Evolutionary conservation across 2,888 invertebrate genomes (phyloP).

Genomic region (Thymelicus sylvestris): DNA sequence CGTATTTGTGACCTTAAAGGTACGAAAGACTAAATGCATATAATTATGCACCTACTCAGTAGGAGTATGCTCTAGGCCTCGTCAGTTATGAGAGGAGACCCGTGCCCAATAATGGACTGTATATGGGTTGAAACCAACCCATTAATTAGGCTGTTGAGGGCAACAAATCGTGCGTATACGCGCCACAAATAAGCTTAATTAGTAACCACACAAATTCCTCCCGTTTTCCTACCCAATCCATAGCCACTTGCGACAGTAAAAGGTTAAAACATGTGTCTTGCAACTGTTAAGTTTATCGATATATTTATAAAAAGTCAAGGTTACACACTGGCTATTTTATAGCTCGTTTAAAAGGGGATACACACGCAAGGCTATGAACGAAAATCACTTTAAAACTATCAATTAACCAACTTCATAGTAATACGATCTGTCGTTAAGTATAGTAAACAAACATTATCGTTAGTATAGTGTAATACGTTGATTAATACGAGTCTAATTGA

Average conservation of each 20-base stretch:
- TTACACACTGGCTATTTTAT: slow-evolving; percentile 22
- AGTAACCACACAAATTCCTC: background rate
- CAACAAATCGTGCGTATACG: background rate
- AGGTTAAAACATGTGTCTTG: background rate
- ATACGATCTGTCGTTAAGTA: slow-evolving; percentile 12
- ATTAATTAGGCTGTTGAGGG: background rate
- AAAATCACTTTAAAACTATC: slow-evolving; percentile 9
- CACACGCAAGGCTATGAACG: slow-evolving; percentile 17
- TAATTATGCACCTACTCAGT: no score
- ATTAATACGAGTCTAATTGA: slow-evolving; percentile 66
- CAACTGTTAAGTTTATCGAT: background rate
- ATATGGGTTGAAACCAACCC: no score
- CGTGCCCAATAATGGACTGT: no score
- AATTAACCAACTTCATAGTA: slow-evolving; percentile 15
- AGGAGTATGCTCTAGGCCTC: no score
- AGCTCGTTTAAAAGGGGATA: slow-evolving; percentile 12
- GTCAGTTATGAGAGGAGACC: no score
- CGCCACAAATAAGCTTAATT: background rate
- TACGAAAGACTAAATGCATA: no score
- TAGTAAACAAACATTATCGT: slow-evolving; percentile 25
- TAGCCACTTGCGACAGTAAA: slow-evolving; percentile 20
- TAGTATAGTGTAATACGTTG: slow-evolving; percentile 35
- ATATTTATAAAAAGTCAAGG: no score
- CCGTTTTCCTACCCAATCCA: background rate
- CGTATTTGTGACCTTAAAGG: no score